Evolutionary conservation across 2,888 invertebrate genomes (phyloP), one percentile per base, ranked within the genome.

Genomic region (Noctua comes): DNA sequence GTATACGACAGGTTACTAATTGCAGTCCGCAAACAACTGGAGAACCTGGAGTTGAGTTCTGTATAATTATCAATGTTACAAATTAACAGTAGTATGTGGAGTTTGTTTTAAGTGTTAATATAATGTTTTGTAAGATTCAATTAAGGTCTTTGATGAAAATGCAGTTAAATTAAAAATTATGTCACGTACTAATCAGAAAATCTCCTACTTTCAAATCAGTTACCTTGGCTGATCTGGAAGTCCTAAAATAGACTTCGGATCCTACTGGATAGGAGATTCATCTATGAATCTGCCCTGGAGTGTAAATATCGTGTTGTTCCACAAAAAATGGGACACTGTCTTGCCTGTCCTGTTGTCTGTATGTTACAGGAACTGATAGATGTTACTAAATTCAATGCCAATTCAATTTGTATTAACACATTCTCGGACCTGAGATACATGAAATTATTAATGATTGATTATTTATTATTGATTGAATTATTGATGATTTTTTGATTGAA

Each of bases 51-150:
- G 68, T 57, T 48, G 18, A 54, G 68, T 54, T 65, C 48, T n/a
- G 85, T 68, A 62, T 64, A 77, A 77, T 74, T 79, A 78, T 74
- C 57, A 80, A 70, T 68, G 69, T 62, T 66, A 43, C 69, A 73
- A 69, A 24, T 31, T 69, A 40, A 54, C 16, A 80, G 46, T 40
- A 31, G 31, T 31, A 27, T 40, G 21, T 8, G 16, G 16, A 57
- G 40, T 54, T 69, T 36, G 40, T 70, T 31, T 62, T 16, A 48
- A 62, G 21, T 24, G 24, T n/a, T 31, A 24, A 2, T 27, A 31
- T 5, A 65, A 46, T 4, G 27, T 46, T 40, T 78, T 24, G 24
- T 11, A 21, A 31, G 24, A 46, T 36, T 46, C 21, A 6, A 46
- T 46, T 46, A 46, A 46, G 46, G 13, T 57, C 13, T n/a, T 11